A percentile compares a stretch with the other conserved stretches of the same genome.
Evolutionary conservation across 2,888 invertebrate species (phyloP).

Genomic region (Amiota mariae): DNA sequence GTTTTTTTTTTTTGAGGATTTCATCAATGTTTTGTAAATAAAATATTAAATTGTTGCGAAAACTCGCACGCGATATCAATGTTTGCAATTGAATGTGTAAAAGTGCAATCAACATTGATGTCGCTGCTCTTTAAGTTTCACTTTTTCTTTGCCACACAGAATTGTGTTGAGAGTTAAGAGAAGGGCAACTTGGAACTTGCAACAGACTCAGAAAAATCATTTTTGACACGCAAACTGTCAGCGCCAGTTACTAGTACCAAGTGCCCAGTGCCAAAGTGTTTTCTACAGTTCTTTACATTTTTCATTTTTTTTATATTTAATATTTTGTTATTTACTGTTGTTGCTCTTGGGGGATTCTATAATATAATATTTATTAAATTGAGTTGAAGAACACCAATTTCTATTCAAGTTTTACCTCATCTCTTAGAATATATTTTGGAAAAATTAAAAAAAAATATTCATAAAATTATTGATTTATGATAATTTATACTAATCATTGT

Average conservation of each 20-base stretch:
- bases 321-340: no score
- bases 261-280: no score
- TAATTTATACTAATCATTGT: no score
- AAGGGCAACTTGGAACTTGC: not conserved
- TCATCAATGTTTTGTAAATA: conserved; percentile 25
- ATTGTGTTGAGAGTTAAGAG: not conserved
- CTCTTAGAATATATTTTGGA: no score
- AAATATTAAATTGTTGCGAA: conserved; percentile 10
- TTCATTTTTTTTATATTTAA: no score
- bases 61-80: conserved; percentile 23
- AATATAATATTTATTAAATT: no score
- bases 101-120: conserved; percentile 11
- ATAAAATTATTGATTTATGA: no score
- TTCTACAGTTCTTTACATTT: no score
- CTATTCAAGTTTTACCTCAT: no score
- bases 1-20: not conserved
- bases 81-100: conserved; percentile 1
- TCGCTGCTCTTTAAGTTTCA: conserved; percentile 53
- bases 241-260: not conserved
- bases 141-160: conserved; percentile 45
- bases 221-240: conserved; percentile 40
- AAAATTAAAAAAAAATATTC: no score
- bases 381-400: no score
- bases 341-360: no score
- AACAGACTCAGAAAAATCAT: conserved; percentile 3